Evolutionary conservation across 2,113 vertebrate genomes (phyloP).

Genomic region (Elaphurus davidianus): DNA sequence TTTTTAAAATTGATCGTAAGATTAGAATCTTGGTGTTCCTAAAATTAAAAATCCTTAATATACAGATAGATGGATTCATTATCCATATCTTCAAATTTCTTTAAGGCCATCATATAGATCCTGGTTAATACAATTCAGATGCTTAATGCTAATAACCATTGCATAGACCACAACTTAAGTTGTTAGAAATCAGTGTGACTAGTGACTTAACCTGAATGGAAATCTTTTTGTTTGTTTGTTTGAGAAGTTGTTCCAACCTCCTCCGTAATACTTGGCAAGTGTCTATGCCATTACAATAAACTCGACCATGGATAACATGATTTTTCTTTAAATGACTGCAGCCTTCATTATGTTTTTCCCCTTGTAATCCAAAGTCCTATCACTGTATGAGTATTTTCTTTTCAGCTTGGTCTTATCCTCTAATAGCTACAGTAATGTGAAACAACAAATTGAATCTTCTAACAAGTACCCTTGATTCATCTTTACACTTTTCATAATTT

Average conservation of each 20-base stretch:
- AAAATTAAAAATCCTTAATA: slow-evolving; percentile 6
- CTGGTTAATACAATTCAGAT: not conserved
- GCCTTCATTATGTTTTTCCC: not conserved
- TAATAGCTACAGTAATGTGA: not conserved
- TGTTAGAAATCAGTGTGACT: not conserved
- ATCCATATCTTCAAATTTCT: not conserved
- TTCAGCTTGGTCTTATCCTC: not conserved
- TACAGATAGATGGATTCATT: not conserved
- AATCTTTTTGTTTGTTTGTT: not conserved
- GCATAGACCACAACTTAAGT: not conserved
- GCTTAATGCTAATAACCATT: not conserved
- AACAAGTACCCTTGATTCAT: not conserved
- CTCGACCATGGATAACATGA: not conserved
- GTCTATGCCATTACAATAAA: not conserved
- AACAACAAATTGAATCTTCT: slow-evolving; percentile 35
- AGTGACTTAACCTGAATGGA: not conserved
- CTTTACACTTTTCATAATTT: slow-evolving; percentile 33
- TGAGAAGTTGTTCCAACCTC: not conserved
- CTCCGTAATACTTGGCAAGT: not conserved
- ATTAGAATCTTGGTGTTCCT: not conserved
- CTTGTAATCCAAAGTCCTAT: not conserved
- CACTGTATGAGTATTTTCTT: not conserved
- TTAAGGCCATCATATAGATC: not conserved
- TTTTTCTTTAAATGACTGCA: slow-evolving; percentile 11
- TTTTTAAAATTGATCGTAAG: not conserved